phyloP scores from a whole-genome alignment of 2,113 vertebrate genomes.

The Psilopogon haemacephalus region DNA sequence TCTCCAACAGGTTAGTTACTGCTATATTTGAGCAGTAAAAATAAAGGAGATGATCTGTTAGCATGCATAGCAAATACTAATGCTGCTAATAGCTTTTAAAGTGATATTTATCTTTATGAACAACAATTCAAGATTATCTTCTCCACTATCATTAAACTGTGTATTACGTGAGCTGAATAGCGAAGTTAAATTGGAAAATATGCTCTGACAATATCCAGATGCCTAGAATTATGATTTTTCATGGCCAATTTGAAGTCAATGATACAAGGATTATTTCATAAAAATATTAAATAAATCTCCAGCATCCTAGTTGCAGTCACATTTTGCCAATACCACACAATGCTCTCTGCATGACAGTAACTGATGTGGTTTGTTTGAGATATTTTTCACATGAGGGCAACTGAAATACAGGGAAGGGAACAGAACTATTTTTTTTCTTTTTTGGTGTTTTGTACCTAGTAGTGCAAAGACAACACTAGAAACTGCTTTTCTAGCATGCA shows the following conservation, averaged over 20 bases:
- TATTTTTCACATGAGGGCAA: not conserved
- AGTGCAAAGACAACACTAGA: not conserved
- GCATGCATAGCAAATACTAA: not conserved
- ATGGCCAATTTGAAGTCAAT: constrained; percentile 32
- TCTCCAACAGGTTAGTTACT: too few relatives aligned
- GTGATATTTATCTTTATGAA: constrained; percentile 21
- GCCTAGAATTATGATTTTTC: constrained; percentile 35
- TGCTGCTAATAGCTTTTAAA: constrained; percentile 4
- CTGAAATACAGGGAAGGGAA: not conserved
- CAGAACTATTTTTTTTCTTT: not conserved
- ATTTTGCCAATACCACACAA: not conserved
- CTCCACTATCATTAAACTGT: constrained; percentile 20
- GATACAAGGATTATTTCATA: constrained; percentile 6
- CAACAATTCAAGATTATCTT: constrained; percentile 26
- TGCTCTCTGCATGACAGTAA: not conserved
- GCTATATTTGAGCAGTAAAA: not conserved
- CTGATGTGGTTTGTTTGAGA: not conserved
- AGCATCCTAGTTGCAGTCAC: not conserved
- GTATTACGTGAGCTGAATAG: not conserved
- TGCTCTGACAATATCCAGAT: not conserved
- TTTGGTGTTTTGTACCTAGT: not conserved
- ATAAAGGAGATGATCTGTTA: not conserved
- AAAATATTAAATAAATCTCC: not conserved
- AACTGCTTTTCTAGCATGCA: not conserved
- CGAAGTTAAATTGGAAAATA: constrained; percentile 24